Evolutionary conservation across 2,797 vertebrate genomes (phyloP).

Genomic region (Eurystomus glaucurus): DNA sequence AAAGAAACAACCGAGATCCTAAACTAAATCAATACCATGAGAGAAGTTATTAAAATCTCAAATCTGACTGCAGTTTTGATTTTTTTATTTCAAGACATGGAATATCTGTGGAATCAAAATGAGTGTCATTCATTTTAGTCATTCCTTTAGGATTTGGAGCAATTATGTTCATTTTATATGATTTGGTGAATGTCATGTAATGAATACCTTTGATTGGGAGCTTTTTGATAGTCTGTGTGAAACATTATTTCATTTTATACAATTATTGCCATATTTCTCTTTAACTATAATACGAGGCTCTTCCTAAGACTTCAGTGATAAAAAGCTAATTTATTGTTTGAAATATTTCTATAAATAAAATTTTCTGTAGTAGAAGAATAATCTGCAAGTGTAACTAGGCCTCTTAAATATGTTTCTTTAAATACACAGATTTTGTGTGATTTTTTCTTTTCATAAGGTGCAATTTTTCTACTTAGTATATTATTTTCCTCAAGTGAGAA

Average conservation of each 20-base stretch:
- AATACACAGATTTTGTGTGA: rapidly evolving
- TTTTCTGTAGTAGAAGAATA: not conserved
- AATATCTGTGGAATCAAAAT: not conserved
- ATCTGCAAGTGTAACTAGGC: not conserved
- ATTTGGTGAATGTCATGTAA: not conserved
- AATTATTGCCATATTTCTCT: not conserved
- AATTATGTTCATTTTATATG: not conserved
- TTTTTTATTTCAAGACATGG: not conserved
- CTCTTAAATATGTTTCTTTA: not conserved
- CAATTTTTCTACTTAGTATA: not conserved
- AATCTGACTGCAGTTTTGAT: not conserved
- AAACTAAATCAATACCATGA: not conserved
- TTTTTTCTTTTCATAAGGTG: not conserved
- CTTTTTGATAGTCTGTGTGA: not conserved
- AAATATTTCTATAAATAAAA: not conserved
- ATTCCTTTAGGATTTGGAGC: not conserved
- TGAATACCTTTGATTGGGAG: not conserved
- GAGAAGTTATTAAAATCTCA: not conserved
- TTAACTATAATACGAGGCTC: not conserved
- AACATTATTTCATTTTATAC: not conserved
- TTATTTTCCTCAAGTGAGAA: not conserved
- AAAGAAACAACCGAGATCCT: not conserved
- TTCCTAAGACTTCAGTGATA: not conserved
- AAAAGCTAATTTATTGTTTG: not conserved
- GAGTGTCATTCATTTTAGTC: not conserved